Base-by-base conservation (phyloP, 2,888 invertebrate genomes). In the Patella caerulea region DNA sequence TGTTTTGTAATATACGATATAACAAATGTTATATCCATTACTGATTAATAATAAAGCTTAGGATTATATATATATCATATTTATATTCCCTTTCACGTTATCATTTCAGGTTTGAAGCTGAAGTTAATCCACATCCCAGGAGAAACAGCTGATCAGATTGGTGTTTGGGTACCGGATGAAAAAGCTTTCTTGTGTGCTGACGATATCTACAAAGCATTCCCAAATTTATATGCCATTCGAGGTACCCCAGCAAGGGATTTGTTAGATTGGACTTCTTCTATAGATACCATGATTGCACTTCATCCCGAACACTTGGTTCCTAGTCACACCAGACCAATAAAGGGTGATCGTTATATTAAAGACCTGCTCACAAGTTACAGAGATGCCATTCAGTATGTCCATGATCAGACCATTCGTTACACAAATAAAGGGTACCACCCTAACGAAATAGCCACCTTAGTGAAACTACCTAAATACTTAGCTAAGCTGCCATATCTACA, bases 81-180 rank as follows among this genome's bases (percentile, higher is more conserved):
- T 45, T 45, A 7, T 45, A 9, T 45, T 45, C 45, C 45, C 7
- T 45, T 7, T 45, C 45, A 65, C 19, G 14, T 77, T 69, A 45
- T 70, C 54, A 34, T 79, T 73, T 9, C 78, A 88, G 90, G 90
- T n/a, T 34, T 90, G 56, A 78, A 84, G 2, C 45, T 90, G 69
- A 81, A 83, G 54, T 84, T 90, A 52, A 79, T 89, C n/a, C 87
- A 90, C 78, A 88, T 90, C n/a, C 89, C 89, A 0, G 90, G 90
- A 0, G 90, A 90, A 77, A 90, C 90, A 1, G 82, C 82, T 29
- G 89, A 90, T 76, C 89, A 90, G 70, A 87, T 90, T 53, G 90
- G 86, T 9, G 87, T 90, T 3, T 89, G 88, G 86, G 54, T 87
- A n/a, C 87, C 87, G 1, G 83, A 84, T 2, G 81, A 84, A 74